Evolutionary conservation across 2,113 vertebrate species (phyloP).

Genomic region (Rhinichthys klamathensis): DNA sequence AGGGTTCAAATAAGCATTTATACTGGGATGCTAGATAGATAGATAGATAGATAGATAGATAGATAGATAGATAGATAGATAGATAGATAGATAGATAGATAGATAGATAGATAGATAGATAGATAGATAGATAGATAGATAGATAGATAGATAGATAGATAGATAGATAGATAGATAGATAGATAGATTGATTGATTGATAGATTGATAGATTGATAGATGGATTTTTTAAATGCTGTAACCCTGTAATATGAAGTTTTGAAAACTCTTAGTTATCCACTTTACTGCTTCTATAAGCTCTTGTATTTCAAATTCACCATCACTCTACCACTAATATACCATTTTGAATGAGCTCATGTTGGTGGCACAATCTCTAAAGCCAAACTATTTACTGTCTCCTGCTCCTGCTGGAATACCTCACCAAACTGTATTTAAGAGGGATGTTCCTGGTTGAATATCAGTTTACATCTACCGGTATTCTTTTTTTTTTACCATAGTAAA

Average conservation of each 20-base stretch:
- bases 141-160: too few species aligned
- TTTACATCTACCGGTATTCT: not conserved
- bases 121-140: too few species aligned
- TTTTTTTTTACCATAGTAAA: not conserved
- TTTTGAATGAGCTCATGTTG: constrained; percentile 5
- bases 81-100: too few species aligned
- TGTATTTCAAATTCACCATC: constrained; percentile 12
- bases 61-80: too few species aligned
- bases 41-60: too few species aligned
- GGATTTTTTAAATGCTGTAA: not conserved
- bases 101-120: too few species aligned
- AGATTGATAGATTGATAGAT: too few species aligned
- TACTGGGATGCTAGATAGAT: too few species aligned
- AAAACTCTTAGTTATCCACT: not conserved
- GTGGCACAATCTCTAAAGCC: constrained; percentile 4
- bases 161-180: too few species aligned
- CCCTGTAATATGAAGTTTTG: not conserved
- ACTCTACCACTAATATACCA: not conserved
- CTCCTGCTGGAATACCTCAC: not conserved
- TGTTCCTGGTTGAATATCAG: not conserved
- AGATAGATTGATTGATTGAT: too few species aligned
- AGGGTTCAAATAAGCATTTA: too few species aligned
- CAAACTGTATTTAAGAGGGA: not conserved
- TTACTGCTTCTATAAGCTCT: not conserved
- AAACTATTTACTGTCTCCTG: not conserved